phyloP scores from a whole-genome alignment of 2,888 invertebrate genomes.

The Dynastes grantii region DNA sequence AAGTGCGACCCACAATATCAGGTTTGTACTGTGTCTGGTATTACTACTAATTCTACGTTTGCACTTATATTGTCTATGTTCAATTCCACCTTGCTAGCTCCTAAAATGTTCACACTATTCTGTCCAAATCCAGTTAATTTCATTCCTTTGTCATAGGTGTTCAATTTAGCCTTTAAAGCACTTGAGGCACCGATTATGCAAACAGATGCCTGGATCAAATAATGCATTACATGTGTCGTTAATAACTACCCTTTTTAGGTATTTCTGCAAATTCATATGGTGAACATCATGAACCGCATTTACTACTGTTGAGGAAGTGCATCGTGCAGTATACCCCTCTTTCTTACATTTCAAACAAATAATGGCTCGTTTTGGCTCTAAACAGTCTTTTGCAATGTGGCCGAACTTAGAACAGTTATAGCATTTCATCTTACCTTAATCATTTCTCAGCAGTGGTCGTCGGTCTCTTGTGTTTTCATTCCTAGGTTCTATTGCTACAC shows the following conservation, averaged over 20 bases:
- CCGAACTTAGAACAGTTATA: neutral
- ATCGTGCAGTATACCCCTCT: neutral
- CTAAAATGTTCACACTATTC: neutral
- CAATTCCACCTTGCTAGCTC: neutral
- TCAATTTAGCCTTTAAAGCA: neutral
- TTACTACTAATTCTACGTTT: neutral
- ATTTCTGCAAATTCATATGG: neutral
- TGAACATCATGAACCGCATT: neutral
- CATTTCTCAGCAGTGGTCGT: neutral
- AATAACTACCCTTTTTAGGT: neutral
- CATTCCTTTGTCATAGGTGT: neutral
- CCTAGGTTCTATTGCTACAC: neutral
- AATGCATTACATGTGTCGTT: neutral
- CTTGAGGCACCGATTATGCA: neutral
- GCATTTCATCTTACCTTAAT: neutral
- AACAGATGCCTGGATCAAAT: neutral
- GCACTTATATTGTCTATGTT: neutral
- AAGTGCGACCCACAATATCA: too few relatives aligned
- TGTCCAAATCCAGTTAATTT: neutral
- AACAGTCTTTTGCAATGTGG: constrained; percentile 4
- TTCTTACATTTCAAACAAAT: neutral
- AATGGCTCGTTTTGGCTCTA: neutral
- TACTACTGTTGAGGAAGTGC: neutral
- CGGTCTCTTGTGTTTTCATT: neutral
- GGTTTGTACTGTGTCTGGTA: neutral